Base-by-base conservation (phyloP, 2,888 invertebrate genomes). In the Drosophila pseudotakahashii region DNA sequence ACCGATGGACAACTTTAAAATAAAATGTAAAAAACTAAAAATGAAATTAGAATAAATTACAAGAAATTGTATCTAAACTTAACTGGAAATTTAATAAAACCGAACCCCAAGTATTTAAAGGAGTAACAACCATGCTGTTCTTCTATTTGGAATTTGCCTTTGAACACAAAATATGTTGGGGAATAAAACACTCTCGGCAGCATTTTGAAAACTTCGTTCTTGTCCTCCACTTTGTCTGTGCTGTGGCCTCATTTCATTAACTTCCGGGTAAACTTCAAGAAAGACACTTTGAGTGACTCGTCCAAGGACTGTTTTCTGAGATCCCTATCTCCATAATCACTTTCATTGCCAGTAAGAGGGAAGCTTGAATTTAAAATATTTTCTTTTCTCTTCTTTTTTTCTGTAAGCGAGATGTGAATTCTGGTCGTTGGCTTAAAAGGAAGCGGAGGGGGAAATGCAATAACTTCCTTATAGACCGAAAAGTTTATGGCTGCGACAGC, bases 401-500 rank as follows among this genome's bases (percentile, higher is more conserved):
- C 6, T 48, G 19, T 37, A 13, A 41, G 32, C 14, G 32, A 45
- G 9, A 67, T 67, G 41, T 9, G 47, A 30, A 19, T 53, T 63
- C 54, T 53, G 41, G 41, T 13, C 30, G 14, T 52, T 39, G 41
- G 41, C 42, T 26, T 14, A 52, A 73, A 55, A 14, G 64, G 64
- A 52, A 62, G 63, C 34, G 13, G 39, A 62, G 45, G 39, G 41
- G 62, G 66, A 39, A 53, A 30, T 73, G 72, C 75, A 77, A 81
- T 81, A 79, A 75, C 71, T 79, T 79, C 64, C 63, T 73, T 73
- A 55, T 66, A 73, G 81, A 74, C 61, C 68, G 13, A 68, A 68
- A 81, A 81, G 70, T 81, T 79, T 77, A 84, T 77, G 66, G 67
- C 61, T 70, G 52, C 53, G 45, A 39, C 53, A 54, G 58, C 68